Conservation (phyloP, 2,797 vertebrate species). For the Cossypha polioptera region DNA sequence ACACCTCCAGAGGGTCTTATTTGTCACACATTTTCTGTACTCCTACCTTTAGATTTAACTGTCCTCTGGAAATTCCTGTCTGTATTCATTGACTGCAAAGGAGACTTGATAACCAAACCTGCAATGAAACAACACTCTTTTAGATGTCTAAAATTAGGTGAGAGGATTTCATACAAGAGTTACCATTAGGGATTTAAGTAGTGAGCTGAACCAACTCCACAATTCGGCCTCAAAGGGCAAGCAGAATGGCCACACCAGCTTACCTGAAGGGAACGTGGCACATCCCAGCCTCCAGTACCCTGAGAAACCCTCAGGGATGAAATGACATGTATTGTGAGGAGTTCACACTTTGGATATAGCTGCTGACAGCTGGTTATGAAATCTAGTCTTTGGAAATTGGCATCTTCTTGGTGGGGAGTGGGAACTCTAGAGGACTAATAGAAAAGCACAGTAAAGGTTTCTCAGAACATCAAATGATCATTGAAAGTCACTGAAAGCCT, state of each 20-base stretch:
- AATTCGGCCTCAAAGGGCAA: background rate
- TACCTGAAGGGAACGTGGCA: background rate
- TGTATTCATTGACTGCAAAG: background rate
- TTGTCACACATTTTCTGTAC: background rate
- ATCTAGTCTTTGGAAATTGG: background rate
- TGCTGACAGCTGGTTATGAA: background rate
- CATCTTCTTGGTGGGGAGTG: background rate
- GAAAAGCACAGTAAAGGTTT: background rate
- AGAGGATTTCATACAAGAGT: background rate
- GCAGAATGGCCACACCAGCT: accelerated
- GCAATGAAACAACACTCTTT: background rate
- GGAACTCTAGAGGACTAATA: background rate
- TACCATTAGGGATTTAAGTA: background rate
- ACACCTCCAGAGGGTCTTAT: background rate
- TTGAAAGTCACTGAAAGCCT: background rate
- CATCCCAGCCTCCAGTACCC: background rate
- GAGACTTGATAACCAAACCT: background rate
- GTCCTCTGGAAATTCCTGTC: background rate
- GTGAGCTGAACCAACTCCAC: background rate
- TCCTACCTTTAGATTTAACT: background rate
- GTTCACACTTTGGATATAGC: background rate
- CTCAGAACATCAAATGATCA: background rate
- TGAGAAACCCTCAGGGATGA: accelerated
- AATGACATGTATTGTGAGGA: background rate
- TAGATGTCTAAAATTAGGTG: background rate